Evolutionary conservation across 2,797 vertebrate species (phyloP).

Genomic region (Distichodus sexfasciatus): DNA sequence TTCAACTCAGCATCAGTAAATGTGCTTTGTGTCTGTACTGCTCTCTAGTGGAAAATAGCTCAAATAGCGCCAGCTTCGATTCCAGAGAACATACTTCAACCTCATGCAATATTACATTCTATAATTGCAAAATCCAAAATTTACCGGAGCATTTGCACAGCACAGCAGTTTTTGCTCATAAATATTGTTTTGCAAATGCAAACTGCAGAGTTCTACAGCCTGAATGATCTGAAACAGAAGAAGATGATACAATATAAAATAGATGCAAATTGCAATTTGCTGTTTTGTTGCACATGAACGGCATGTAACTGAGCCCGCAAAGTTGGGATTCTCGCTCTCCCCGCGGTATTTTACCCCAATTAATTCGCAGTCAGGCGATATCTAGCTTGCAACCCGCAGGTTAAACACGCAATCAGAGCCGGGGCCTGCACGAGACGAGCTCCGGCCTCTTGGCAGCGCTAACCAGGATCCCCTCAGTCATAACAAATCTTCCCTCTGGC

Average conservation of each 20-base stretch:
- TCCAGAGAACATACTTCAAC: neutral
- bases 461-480: conserved; percentile 53
- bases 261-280: conserved; percentile 18
- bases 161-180: conserved; percentile 16
- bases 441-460: conserved; percentile 21
- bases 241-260: neutral
- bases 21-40: conserved; percentile 41
- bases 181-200: conserved; percentile 5
- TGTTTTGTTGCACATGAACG: neutral
- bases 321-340: conserved; percentile 9
- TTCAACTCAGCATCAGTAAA: too few relatives aligned
- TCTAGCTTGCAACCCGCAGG: conserved; percentile 41
- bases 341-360: conserved; percentile 39
- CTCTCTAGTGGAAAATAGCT: conserved; percentile 64
- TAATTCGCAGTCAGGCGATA: conserved; percentile 50
- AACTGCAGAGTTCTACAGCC: conserved; percentile 10
- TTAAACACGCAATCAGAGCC: conserved; percentile 60
- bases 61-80: conserved; percentile 28
- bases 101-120: neutral
- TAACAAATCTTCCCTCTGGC: conserved; percentile 49
- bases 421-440: conserved; percentile 37
- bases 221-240: neutral
- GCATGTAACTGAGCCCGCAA: conserved; percentile 20
- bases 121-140: neutral
- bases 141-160: conserved; percentile 7